Evolutionary conservation across 1,140 invertebrate species (phyloP).

Genomic region (Diuraphis noxia): DNA sequence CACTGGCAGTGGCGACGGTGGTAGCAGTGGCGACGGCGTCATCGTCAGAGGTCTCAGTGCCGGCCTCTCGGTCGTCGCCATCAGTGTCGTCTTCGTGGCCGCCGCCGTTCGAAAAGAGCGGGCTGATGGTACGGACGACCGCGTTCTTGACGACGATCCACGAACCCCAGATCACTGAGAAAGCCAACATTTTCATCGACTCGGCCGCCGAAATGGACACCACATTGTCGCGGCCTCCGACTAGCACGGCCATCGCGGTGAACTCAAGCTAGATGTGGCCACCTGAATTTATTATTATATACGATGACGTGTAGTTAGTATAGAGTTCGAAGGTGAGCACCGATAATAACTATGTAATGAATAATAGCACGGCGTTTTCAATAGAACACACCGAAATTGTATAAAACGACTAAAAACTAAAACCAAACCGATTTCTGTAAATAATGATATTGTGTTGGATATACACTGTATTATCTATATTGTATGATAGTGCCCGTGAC

Average conservation of each 20-base stretch:
- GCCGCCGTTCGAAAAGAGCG: neutral
- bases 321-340: too few species aligned
- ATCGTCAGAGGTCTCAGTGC: too few species aligned
- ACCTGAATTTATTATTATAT: too few species aligned
- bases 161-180: slow-evolving; percentile 19
- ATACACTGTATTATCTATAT: too few species aligned
- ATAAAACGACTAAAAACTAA: too few species aligned
- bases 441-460: neutral
- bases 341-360: too few species aligned
- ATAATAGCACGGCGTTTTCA: too few species aligned
- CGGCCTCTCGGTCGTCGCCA: neutral
- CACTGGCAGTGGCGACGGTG: too few species aligned
- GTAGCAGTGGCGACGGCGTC: neutral
- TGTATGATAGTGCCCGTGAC: too few species aligned
- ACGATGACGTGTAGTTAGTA: too few species aligned
- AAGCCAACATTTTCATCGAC: slow-evolving; percentile 21
- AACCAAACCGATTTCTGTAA: neutral
- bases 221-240: slow-evolving; percentile 26
- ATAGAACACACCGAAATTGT: too few species aligned
- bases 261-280: too few species aligned
- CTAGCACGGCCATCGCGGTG: slow-evolving; percentile 5
- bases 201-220: slow-evolving; percentile 25
- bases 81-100: neutral
- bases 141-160: slow-evolving; percentile 27
- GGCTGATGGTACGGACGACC: neutral